A percentile compares a stretch with the other conserved stretches of the same genome.
phyloP scores from a whole-genome alignment of 2,797 vertebrate species.

The Ambastaia sidthimunki region DNA sequence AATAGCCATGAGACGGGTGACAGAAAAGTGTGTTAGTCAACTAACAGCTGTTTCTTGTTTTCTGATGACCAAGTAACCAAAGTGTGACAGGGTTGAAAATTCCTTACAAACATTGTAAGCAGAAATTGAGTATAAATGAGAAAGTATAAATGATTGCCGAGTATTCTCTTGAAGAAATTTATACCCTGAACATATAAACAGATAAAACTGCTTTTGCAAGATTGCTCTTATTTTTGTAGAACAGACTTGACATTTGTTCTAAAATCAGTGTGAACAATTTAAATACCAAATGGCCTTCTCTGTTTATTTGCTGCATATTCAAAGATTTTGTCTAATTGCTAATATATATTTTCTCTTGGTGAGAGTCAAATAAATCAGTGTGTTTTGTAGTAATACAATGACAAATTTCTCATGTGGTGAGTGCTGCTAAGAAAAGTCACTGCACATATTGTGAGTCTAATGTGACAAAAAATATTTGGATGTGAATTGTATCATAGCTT shows the following conservation, averaged over 20 bases:
- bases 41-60: neutral
- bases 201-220: constrained; percentile 17
- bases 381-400: constrained; percentile 58
- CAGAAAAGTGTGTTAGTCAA: neutral
- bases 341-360: constrained; percentile 56
- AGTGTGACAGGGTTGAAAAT: neutral
- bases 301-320: constrained; percentile 45
- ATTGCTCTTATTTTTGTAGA: constrained; percentile 38
- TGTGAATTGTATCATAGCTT: constrained; percentile 67
- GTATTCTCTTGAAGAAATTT: neutral
- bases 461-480: constrained; percentile 42
- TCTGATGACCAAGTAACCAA: neutral
- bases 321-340: constrained; percentile 50
- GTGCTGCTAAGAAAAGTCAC: constrained; percentile 65
- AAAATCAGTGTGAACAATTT: constrained; percentile 1
- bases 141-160: neutral
- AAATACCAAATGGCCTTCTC: constrained; percentile 48
- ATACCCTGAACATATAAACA: constrained; percentile 25
- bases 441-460: constrained; percentile 38
- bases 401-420: constrained; percentile 56
- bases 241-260: constrained; percentile 24
- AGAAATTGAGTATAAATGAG: constrained; percentile 7
- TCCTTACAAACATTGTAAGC: neutral
- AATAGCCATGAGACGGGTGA: neutral
- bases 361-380: constrained; percentile 58